Evolutionary conservation across 1,140 invertebrate genomes (phyloP).

Genomic region (Luehdorfia chinensis): DNA sequence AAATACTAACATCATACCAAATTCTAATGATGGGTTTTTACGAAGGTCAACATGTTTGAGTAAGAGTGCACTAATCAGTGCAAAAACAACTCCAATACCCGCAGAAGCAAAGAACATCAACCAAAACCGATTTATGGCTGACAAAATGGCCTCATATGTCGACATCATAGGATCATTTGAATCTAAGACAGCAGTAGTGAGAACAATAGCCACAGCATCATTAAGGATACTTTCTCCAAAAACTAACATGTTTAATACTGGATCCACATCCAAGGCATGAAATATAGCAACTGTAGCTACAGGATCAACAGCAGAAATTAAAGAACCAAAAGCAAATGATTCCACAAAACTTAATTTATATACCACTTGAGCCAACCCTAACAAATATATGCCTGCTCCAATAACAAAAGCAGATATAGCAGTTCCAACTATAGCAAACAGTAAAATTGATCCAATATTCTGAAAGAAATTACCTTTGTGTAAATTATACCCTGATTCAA

Average conservation of each 20-base stretch:
- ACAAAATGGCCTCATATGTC: slow-evolving; percentile 89
- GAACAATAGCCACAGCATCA: slow-evolving; percentile 98
- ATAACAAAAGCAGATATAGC: slow-evolving; percentile 96
- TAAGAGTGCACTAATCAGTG: slow-evolving; percentile 94
- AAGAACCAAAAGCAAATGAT: slow-evolving; percentile 98
- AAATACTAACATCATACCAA: slow-evolving; percentile 98
- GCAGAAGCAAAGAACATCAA: slow-evolving; percentile 99
- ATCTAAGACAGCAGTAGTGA: slow-evolving; percentile 93
- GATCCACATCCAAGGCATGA: slow-evolving; percentile 96
- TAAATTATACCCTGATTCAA: slow-evolving; percentile 99
- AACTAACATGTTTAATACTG: slow-evolving; percentile 98
- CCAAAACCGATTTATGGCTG: slow-evolving; percentile 94
- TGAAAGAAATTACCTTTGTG: slow-evolving; percentile 99
- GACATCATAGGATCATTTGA: slow-evolving; percentile 85
- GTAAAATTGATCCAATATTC: slow-evolving; percentile 95
- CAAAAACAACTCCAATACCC: slow-evolving; percentile 97
- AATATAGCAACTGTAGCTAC: slow-evolving; percentile 99
- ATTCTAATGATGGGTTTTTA: slow-evolving; percentile 98
- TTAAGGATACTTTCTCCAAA: slow-evolving; percentile 99
- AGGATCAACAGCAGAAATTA: slow-evolving; percentile 99
- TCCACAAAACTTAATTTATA: slow-evolving; percentile 96
- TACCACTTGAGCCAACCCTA: slow-evolving; percentile 92
- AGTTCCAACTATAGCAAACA: slow-evolving; percentile 98
- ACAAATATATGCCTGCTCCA: slow-evolving; percentile 95
- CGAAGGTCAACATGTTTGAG: slow-evolving; percentile 97